Conservation (phyloP, 2,797 vertebrate species). For the Danio albolineatus region DNA sequence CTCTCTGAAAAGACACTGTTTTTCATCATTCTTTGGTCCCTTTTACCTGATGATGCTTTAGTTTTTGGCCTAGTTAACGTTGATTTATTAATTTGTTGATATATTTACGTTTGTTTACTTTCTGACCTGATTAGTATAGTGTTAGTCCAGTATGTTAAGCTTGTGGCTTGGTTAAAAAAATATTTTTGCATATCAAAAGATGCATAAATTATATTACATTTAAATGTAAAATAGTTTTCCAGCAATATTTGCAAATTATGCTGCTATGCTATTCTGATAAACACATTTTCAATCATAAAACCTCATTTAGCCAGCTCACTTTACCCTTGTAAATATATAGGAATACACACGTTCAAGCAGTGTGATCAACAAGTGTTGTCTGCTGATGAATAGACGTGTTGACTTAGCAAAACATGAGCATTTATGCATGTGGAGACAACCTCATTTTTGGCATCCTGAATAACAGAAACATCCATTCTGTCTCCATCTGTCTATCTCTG, state of each 20-base stretch:
- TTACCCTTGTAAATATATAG: neutral
- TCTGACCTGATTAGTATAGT: too few species aligned
- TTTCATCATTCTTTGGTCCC: too few species aligned
- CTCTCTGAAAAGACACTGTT: too few species aligned
- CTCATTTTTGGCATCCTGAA: constrained; percentile 34
- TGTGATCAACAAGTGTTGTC: neutral
- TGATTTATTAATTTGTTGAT: too few species aligned
- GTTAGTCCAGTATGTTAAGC: too few species aligned
- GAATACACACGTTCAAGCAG: neutral
- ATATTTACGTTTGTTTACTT: too few species aligned
- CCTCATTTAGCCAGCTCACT: neutral
- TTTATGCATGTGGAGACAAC: constrained; percentile 36
- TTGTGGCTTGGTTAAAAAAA: too few species aligned
- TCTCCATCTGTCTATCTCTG: constrained; percentile 4
- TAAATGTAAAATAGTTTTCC: neutral
- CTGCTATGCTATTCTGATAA: too few species aligned
- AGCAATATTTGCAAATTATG: neutral
- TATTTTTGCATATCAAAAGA: neutral
- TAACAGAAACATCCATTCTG: neutral
- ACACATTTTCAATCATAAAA: too few species aligned
- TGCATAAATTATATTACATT: neutral
- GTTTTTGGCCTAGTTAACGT: too few species aligned
- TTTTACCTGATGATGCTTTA: too few species aligned
- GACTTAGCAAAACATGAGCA: neutral
- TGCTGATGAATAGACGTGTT: neutral